Conservation (phyloP, 2,113 vertebrate species). For the Apteryx mantelli region DNA sequence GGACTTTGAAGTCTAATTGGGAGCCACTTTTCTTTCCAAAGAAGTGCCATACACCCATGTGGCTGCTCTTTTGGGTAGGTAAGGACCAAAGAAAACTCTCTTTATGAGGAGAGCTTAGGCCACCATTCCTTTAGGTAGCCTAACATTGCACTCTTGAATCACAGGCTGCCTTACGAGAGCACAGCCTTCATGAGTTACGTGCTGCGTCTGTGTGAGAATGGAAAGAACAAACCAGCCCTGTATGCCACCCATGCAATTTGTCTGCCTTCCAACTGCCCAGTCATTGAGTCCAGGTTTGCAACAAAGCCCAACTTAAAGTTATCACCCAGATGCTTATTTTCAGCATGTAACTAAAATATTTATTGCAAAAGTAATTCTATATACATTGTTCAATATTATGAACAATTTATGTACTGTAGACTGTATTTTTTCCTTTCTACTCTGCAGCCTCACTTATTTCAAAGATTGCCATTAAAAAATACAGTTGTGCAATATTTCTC, state of each 20-base stretch:
- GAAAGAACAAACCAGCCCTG: background rate
- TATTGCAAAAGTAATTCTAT: background rate
- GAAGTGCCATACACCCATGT: background rate
- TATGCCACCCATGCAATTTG: rapidly evolving
- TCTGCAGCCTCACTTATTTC: background rate
- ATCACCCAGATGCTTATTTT: background rate
- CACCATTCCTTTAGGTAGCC: background rate
- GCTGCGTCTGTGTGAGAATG: rapidly evolving
- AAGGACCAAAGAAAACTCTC: background rate
- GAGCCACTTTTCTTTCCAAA: background rate
- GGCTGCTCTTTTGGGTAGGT: background rate
- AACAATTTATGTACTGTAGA: background rate
- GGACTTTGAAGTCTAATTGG: background rate
- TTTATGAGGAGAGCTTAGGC: background rate
- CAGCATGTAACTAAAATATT: background rate
- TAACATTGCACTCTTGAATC: background rate
- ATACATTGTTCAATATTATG: background rate
- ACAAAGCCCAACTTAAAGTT: background rate
- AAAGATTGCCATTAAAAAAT: background rate
- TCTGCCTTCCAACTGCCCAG: background rate
- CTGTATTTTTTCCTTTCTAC: background rate
- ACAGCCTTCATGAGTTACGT: rapidly evolving
- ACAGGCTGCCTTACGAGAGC: background rate
- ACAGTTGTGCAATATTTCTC: background rate
- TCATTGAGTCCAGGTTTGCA: background rate